These are phyloP conservation scores for Cetonia aurata DNA, from an alignment of 2,888 invertebrate species.

Conservation along the genomic window DNA sequence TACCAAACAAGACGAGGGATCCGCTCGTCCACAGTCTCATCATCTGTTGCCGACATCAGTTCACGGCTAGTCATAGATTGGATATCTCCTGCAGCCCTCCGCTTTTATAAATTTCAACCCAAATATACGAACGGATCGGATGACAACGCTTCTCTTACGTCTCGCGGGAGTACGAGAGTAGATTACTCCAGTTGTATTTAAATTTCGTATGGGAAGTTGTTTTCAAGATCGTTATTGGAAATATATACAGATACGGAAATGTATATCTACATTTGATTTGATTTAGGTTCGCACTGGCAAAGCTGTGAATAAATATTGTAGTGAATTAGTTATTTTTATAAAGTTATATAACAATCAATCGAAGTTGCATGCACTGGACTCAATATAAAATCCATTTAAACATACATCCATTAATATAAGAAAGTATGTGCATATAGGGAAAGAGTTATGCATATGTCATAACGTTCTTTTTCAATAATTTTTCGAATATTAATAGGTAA, in stretches of 20 bases:
- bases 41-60: conserved; percentile 24
- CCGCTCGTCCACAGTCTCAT: conserved; percentile 9
- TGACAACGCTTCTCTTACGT: conserved; percentile 27
- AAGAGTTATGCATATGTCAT: too few species aligned
- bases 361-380: too few species aligned
- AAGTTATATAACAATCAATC: too few species aligned
- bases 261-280: neutral
- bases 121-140: conserved; percentile 36
- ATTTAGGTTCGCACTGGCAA: neutral
- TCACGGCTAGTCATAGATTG: conserved; percentile 36
- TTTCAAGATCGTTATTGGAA: conserved; percentile 14
- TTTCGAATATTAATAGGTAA: too few species aligned
- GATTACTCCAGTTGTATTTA: conserved; percentile 30
- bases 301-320: too few species aligned
- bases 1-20: conserved; percentile 57
- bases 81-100: conserved; percentile 29
- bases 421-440: too few species aligned
- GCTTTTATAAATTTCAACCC: conserved; percentile 44
- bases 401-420: too few species aligned
- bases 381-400: too few species aligned
- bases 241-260: neutral
- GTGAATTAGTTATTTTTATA: too few species aligned
- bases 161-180: conserved; percentile 5
- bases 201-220: conserved; percentile 23
- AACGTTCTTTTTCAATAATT: too few species aligned